Evolutionary conservation across 2,888 invertebrate species (phyloP).

Genomic region (Pseudanteris insignis): DNA sequence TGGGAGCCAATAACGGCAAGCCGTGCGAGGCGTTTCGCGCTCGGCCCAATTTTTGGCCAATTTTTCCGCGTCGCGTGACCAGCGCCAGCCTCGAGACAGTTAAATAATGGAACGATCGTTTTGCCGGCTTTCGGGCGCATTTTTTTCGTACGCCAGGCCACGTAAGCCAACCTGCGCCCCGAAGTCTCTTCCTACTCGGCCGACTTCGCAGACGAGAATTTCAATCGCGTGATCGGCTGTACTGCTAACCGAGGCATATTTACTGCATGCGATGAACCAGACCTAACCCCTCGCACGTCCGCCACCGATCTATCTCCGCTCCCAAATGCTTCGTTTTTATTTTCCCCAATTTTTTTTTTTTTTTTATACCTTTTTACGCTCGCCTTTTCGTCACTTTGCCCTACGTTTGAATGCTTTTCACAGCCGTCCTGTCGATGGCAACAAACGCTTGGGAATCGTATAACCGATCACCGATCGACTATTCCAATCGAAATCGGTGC

Average conservation of each 20-base stretch:
- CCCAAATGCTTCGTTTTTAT: too few relatives aligned
- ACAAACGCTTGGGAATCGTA: too few relatives aligned
- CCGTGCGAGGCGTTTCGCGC: conserved; percentile 39
- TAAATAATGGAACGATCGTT: conserved; percentile 48
- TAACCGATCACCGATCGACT: too few relatives aligned
- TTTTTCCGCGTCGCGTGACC: conserved; percentile 48
- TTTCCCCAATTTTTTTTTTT: too few relatives aligned
- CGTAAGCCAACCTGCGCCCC: conserved; percentile 39
- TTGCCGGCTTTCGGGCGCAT: conserved; percentile 41
- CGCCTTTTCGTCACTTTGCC: conserved; percentile 13
- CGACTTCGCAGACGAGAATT: conserved; percentile 50
- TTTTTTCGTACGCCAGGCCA: conserved; percentile 37
- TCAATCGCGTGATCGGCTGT: conserved; percentile 56
- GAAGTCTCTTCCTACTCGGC: conserved; percentile 45
- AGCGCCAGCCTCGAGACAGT: conserved; percentile 30
- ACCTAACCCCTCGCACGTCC: conserved; percentile 46
- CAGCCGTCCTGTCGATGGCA: too few relatives aligned
- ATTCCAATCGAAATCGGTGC: too few relatives aligned
- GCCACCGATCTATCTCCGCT: conserved; percentile 32
- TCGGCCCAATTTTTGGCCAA: conserved; percentile 24
- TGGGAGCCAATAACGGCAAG: conserved; percentile 37
- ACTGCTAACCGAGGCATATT: conserved; percentile 57
- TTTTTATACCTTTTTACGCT: too few relatives aligned
- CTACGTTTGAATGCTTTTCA: too few relatives aligned
- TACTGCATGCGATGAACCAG: conserved; percentile 60